Evolutionary conservation across 1,140 invertebrate species (phyloP), one percentile per base, ranked within the genome.

Genomic region (Calliphora vicina): DNA sequence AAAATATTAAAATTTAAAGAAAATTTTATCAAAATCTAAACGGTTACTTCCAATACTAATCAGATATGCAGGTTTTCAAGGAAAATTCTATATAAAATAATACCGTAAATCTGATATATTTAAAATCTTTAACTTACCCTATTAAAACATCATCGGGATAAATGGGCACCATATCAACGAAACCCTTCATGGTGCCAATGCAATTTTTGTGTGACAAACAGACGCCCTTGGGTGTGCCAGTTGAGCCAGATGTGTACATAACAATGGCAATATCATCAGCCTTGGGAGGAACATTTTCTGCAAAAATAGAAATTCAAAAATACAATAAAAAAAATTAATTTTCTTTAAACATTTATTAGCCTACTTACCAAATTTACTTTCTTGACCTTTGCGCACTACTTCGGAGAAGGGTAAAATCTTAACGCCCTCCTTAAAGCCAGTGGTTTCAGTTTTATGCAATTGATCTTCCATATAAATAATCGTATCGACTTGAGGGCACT

Each of bases 201-300:
- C 99, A 95, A 91, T 99, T 99, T 85, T 93, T 93, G 90, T 99
- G 98, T 0, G 96, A 95, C n/a, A 97, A 88, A 27, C 96, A 87
- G 1, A 97, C 96, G 35, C 96, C 96, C 91, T 98, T 98, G 0
- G 97, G 97, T 82, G 96, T 94, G 42, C 97, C 97, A 0, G 97
- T 99, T 0, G 97, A 98, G 1, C 97, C 97, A 85, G 96, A 97
- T 0, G 97, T 99, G 92, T 99, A 99, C 97, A 99, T 99, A 67
- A 99, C 96, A 86, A 99, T 97, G 23, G 97, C 97, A 17, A 94
- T 94, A 87, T 99, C 97, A 9, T 94, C 92, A 1, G 93, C 88
- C 23, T 92, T 92, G 15, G 96, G 96, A 15, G 93, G 91, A 15
- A 92, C 90, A 12, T 91, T 88, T 57, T 92, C 93, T 94, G 88